Evolutionary conservation across 2,888 invertebrate genomes (phyloP).

Genomic region (Cyclophora albipunctata): DNA sequence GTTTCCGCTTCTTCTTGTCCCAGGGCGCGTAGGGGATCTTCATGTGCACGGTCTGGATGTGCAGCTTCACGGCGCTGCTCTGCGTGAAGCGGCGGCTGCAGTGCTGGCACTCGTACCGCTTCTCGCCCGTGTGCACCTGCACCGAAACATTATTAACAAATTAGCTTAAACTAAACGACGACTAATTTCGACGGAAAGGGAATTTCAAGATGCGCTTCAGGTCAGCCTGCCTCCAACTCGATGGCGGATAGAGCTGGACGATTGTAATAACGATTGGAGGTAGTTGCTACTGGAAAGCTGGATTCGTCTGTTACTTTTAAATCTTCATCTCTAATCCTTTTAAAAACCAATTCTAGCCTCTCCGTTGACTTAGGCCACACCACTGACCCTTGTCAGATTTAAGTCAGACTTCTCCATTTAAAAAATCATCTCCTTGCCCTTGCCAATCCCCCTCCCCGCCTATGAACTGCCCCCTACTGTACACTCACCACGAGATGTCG

Average conservation of each 20-base stretch:
- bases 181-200: too few relatives aligned
- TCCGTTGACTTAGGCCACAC: too few relatives aligned
- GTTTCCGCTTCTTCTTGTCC: slow-evolving; percentile 63
- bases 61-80: slow-evolving; percentile 63
- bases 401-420: too few relatives aligned
- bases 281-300: not conserved
- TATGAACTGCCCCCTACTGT: not conserved
- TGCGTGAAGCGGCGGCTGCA: slow-evolving; percentile 66
- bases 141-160: not conserved
- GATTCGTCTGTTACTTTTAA: too few relatives aligned
- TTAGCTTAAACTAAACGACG: too few relatives aligned
- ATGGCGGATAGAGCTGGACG: not conserved
- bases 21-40: slow-evolving; percentile 70
- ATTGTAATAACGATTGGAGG: not conserved
- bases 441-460: too few relatives aligned
- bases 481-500: slow-evolving; percentile 58
- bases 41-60: slow-evolving; percentile 66
- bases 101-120: slow-evolving; percentile 62
- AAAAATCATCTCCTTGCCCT: too few relatives aligned
- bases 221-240: not conserved
- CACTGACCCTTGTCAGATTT: too few relatives aligned
- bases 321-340: too few relatives aligned
- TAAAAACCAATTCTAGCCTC: too few relatives aligned
- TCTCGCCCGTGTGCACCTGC: slow-evolving; percentile 67
- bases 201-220: too few relatives aligned